Evolutionary conservation across 2,113 vertebrate species (phyloP).

Genomic region (Sisor rabdophorus): DNA sequence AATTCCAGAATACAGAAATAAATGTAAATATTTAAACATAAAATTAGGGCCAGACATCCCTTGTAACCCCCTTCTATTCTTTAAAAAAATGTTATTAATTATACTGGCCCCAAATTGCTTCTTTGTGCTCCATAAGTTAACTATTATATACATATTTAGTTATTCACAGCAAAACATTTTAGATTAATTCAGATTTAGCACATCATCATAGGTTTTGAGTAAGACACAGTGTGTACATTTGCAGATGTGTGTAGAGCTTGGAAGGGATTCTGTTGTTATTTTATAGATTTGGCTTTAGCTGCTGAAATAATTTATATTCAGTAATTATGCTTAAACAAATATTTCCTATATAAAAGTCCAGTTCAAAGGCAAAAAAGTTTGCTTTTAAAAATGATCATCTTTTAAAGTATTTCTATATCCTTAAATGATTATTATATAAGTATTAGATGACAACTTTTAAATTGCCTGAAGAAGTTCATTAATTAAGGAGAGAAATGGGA

Average conservation of each 20-base stretch:
- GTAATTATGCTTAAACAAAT: not conserved
- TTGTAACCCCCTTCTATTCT: too few species aligned
- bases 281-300: constrained; percentile 15
- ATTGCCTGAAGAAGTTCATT: not conserved
- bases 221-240: not conserved
- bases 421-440: too few species aligned
- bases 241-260: not conserved
- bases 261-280: not conserved
- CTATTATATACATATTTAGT: not conserved
- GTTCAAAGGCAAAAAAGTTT: too few species aligned
- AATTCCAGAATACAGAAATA: not conserved
- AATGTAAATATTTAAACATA: too few species aligned
- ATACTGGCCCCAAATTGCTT: too few species aligned
- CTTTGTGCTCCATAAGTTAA: not conserved
- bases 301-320: not conserved
- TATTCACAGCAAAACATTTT: not conserved
- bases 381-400: too few species aligned
- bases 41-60: too few species aligned
- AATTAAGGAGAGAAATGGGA: not conserved
- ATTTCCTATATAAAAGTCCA: not conserved
- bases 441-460: not conserved
- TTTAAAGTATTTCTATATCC: too few species aligned
- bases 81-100: too few species aligned
- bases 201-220: not conserved
- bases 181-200: not conserved